A percentile compares a stretch with the other conserved stretches of the same genome.
Conservation (phyloP, 2,797 vertebrate species). For the Poeciliopsis turneri region DNA sequence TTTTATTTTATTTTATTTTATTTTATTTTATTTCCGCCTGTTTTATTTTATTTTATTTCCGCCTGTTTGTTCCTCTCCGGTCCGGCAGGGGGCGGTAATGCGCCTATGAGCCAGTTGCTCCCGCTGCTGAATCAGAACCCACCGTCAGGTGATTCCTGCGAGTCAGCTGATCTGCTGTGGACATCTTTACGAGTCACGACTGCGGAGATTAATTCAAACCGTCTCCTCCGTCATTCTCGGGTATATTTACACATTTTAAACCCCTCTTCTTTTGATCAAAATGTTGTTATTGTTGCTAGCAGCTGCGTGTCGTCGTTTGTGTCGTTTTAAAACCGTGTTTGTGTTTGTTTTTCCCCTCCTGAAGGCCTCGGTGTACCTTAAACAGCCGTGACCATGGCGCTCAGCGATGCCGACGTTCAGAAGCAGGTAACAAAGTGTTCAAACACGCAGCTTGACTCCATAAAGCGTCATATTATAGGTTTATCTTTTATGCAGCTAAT, state of each 20-base stretch:
- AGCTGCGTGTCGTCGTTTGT: not conserved
- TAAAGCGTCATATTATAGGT: accelerated
- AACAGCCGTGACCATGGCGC: slow-evolving; percentile 85
- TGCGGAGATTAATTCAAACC: slow-evolving; percentile 66
- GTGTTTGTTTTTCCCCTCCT: not conserved
- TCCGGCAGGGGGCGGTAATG: not conserved
- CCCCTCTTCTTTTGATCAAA: accelerated
- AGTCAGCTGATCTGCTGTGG: slow-evolving; percentile 80
- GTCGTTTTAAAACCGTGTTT: not conserved
- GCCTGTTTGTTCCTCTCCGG: not conserved
- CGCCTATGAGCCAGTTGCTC: slow-evolving; percentile 44
- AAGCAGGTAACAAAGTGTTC: slow-evolving; percentile 87
- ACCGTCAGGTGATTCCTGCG: slow-evolving; percentile 74
- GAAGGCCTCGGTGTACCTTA: slow-evolving; percentile 55
- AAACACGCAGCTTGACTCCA: slow-evolving; percentile 26
- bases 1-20: not conserved
- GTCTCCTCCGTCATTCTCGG: slow-evolving; percentile 34
- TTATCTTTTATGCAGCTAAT: accelerated
- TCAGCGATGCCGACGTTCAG: slow-evolving; percentile 97
- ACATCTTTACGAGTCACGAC: slow-evolving; percentile 76
- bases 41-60: not conserved
- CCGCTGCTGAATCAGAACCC: slow-evolving; percentile 63
- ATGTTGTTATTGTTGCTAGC: accelerated
- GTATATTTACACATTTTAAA: slow-evolving; percentile 33
- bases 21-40: not conserved